Evolutionary conservation across 2,113 vertebrate species (phyloP).

Genomic region (Eptesicus fuscus): DNA sequence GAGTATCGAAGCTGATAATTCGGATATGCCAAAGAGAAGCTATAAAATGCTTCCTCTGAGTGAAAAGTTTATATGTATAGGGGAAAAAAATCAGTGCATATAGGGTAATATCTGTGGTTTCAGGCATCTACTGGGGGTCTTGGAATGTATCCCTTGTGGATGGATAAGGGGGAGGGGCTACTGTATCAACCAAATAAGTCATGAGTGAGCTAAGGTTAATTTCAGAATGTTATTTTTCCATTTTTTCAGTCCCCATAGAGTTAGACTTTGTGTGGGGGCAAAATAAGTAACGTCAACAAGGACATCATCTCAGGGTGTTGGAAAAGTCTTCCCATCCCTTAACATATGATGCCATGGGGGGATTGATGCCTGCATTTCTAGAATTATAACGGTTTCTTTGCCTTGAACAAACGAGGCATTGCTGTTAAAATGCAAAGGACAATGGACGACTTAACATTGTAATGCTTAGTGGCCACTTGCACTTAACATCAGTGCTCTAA

Average conservation of each 20-base stretch:
- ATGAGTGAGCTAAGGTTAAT: background rate
- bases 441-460: background rate
- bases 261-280: background rate
- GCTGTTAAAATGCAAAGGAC: background rate
- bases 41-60: no score
- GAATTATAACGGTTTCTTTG: conserved; percentile 10
- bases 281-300: background rate
- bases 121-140: background rate
- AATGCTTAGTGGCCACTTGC: background rate
- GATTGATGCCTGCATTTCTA: background rate
- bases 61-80: no score
- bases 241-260: background rate
- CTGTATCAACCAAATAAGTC: background rate
- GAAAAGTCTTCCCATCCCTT: background rate
- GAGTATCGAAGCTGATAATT: no score
- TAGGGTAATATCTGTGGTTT: background rate
- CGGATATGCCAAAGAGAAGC: background rate
- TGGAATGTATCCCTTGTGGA: background rate
- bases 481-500: background rate
- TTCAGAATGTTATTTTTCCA: conserved; percentile 28
- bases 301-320: background rate
- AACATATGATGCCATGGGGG: background rate
- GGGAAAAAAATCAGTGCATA: no score
- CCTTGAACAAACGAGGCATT: conserved; percentile 17
- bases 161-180: background rate